Evolutionary conservation across 2,797 vertebrate species (phyloP).

Genomic region (Esox lucius): DNA sequence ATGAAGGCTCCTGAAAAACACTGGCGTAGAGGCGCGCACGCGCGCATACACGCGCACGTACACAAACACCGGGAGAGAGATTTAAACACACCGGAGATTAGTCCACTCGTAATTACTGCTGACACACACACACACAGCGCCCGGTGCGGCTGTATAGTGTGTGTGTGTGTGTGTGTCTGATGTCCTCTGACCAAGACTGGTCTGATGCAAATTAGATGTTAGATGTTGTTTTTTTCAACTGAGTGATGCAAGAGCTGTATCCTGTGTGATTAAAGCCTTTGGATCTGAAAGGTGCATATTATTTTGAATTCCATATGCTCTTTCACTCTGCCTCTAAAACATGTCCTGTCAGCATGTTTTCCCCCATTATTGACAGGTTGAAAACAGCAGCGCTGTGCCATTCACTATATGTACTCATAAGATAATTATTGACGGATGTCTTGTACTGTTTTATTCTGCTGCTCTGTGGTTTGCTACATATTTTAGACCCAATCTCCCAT

Average conservation of each 20-base stretch:
- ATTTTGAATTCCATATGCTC: background rate
- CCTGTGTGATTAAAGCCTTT: constrained; percentile 59
- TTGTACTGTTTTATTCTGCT: too few relatives aligned
- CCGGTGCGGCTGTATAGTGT: constrained; percentile 33
- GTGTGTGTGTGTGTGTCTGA: constrained; percentile 34
- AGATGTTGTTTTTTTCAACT: constrained; percentile 13
- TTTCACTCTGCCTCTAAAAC: constrained; percentile 51
- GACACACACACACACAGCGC: constrained; percentile 37
- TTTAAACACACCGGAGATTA: constrained; percentile 50
- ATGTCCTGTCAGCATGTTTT: constrained; percentile 52
- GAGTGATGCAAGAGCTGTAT: constrained; percentile 60
- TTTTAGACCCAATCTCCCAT: too few relatives aligned
- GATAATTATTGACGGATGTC: too few relatives aligned
- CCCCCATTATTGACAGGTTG: constrained; percentile 51
- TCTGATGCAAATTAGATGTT: background rate
- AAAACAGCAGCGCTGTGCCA: constrained; percentile 52
- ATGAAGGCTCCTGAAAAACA: constrained; percentile 46
- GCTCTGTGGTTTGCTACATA: too few relatives aligned
- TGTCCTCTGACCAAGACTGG: background rate
- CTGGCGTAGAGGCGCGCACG: constrained; percentile 57
- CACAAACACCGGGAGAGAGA: constrained; percentile 51
- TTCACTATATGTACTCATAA: constrained; percentile 51
- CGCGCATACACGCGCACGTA: constrained; percentile 34
- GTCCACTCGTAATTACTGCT: constrained; percentile 43
- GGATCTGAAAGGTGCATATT: constrained; percentile 50